Evolutionary conservation across 2,888 invertebrate genomes (phyloP).

Genomic region (Trachelus stipa): DNA sequence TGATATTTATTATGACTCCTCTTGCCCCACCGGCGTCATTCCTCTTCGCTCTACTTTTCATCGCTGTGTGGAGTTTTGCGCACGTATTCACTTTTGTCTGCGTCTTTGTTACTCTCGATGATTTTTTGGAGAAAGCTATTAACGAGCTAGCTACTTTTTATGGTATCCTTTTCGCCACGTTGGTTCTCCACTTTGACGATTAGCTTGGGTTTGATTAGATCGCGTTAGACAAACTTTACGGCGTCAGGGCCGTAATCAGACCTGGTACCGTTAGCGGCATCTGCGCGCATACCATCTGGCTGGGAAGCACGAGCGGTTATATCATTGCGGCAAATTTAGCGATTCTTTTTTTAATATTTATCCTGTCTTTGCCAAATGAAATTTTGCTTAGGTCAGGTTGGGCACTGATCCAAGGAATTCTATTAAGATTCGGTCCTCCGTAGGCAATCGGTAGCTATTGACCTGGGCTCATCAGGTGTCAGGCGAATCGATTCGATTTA

Average conservation of each 20-base stretch:
- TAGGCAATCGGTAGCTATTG: not conserved
- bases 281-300: not conserved
- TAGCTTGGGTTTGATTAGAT: not conserved
- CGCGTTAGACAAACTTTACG: not conserved
- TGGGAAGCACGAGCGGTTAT: not conserved
- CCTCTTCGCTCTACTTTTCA: slow-evolving; percentile 16
- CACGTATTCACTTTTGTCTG: not conserved
- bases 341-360: not conserved
- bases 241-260: not conserved
- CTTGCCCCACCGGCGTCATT: slow-evolving; percentile 8
- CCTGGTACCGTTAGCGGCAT: not conserved
- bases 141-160: slow-evolving; percentile 36
- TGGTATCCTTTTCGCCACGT: slow-evolving; percentile 52
- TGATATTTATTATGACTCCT: slow-evolving; percentile 58
- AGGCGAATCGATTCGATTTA: not conserved
- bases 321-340: not conserved
- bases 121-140: not conserved
- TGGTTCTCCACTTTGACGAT: slow-evolving; percentile 38
- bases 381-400: not conserved
- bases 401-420: not conserved
- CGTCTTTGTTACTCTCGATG: not conserved
- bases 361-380: not conserved
- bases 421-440: not conserved
- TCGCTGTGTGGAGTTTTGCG: not conserved
- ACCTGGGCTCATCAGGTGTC: not conserved